These are phyloP conservation scores for Penaeus indicus DNA, from an alignment of 1,140 invertebrate species.

Conservation along the genomic window DNA sequence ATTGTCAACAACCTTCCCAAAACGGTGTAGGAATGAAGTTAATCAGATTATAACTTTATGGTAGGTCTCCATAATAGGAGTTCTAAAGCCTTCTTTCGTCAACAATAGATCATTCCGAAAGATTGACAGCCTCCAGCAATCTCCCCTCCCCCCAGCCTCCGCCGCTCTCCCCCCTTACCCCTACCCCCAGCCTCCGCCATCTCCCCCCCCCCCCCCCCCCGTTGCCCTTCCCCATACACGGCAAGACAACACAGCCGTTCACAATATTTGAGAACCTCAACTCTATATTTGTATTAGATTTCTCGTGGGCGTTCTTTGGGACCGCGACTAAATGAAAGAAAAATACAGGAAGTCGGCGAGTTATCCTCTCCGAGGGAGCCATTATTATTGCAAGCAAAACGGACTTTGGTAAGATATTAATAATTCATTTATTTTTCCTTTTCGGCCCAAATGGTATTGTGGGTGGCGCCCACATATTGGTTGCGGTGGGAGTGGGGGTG, in stretches of 20 bases:
- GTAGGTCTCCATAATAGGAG: no score
- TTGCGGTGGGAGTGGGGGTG: no score
- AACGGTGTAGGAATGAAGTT: no score
- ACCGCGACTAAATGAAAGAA: conserved; percentile 19
- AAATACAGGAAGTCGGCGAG: conserved; percentile 17
- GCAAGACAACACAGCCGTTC: conserved; percentile 5
- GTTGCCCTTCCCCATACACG: background rate
- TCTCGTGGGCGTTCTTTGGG: conserved; percentile 7
- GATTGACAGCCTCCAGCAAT: background rate
- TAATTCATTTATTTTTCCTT: no score
- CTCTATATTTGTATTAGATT: conserved; percentile 33
- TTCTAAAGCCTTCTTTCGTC: no score
- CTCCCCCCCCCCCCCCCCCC: background rate
- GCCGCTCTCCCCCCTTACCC: background rate
- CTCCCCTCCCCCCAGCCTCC: background rate
- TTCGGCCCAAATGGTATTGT: no score
- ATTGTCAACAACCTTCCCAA: no score
- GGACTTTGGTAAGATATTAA: no score
- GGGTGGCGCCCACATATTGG: no score
- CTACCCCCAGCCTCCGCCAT: background rate
- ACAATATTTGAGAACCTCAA: background rate
- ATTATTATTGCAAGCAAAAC: no score
- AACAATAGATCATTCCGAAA: no score
- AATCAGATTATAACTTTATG: no score
- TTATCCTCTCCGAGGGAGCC: background rate